A percentile compares a stretch with the other conserved stretches of the same genome.
Conservation (phyloP, 2,888 invertebrate species). For the Argyresthia albistria region DNA sequence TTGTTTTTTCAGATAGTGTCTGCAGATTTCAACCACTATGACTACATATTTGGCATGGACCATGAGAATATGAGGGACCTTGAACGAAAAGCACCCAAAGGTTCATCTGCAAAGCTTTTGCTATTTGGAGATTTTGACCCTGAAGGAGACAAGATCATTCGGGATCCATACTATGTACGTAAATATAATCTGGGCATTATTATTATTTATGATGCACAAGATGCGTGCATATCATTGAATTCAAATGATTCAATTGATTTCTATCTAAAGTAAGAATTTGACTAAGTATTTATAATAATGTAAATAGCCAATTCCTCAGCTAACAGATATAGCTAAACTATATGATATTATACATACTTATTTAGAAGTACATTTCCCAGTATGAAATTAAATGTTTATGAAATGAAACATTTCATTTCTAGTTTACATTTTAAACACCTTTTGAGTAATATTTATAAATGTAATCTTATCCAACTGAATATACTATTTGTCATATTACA, state of each 20-base stretch:
- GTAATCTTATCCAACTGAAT: not conserved
- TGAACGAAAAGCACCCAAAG: constrained; percentile 73
- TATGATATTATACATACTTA: not conserved
- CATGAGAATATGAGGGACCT: constrained; percentile 85
- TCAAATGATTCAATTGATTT: not conserved
- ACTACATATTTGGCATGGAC: constrained; percentile 97
- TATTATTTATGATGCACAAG: not conserved
- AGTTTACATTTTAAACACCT: too few species aligned
- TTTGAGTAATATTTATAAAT: not conserved
- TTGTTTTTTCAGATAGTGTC: constrained; percentile 73
- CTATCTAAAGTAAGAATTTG: not conserved
- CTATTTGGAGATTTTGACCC: constrained; percentile 92
- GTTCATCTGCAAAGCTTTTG: constrained; percentile 80
- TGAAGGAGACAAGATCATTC: constrained; percentile 82
- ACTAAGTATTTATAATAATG: not conserved
- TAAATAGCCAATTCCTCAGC: not conserved
- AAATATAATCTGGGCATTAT: constrained; percentile 1
- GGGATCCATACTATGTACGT: constrained; percentile 94
- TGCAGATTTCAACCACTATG: constrained; percentile 84
- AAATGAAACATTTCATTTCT: too few species aligned
- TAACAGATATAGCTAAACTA: too few species aligned
- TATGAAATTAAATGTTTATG: too few species aligned
- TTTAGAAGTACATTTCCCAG: too few species aligned
- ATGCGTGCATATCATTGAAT: not conserved
- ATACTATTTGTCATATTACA: constrained; percentile 32